Evolutionary conservation across 2,888 invertebrate species (phyloP).

Genomic region (Lobophora halterata): DNA sequence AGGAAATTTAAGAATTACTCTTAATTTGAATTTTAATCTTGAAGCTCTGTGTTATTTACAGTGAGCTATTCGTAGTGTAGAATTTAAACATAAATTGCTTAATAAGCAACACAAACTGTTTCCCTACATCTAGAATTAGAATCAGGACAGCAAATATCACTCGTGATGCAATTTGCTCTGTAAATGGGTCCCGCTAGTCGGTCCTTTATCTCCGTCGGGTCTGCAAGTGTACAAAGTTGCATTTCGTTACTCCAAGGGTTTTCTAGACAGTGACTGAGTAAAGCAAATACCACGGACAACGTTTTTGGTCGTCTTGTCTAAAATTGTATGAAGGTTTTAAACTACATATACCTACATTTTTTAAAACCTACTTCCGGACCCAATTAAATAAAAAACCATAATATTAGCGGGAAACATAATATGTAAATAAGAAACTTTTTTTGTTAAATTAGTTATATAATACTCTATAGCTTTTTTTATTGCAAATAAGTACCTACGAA

Average conservation of each 20-base stretch:
- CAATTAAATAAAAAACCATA: too few relatives aligned
- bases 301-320: not conserved
- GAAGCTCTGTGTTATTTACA: not conserved
- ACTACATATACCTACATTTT: not conserved
- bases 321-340: not conserved
- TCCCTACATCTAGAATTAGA: constrained; percentile 17
- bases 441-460: too few relatives aligned
- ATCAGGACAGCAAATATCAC: constrained; percentile 21
- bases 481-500: too few relatives aligned
- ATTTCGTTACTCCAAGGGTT: constrained; percentile 11
- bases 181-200: constrained; percentile 17
- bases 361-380: not conserved
- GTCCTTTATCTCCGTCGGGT: constrained; percentile 23
- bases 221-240: constrained; percentile 17
- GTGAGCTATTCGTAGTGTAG: not conserved
- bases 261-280: constrained; percentile 17
- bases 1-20: too few relatives aligned
- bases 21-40: too few relatives aligned
- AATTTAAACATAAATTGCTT: not conserved
- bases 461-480: too few relatives aligned
- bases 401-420: too few relatives aligned
- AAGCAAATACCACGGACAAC: constrained; percentile 12
- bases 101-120: constrained; percentile 12
- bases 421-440: too few relatives aligned
- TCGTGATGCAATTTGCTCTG: constrained; percentile 23